phyloP scores from a whole-genome alignment of 1,140 invertebrate genomes.

The Psix sp. region DNA sequence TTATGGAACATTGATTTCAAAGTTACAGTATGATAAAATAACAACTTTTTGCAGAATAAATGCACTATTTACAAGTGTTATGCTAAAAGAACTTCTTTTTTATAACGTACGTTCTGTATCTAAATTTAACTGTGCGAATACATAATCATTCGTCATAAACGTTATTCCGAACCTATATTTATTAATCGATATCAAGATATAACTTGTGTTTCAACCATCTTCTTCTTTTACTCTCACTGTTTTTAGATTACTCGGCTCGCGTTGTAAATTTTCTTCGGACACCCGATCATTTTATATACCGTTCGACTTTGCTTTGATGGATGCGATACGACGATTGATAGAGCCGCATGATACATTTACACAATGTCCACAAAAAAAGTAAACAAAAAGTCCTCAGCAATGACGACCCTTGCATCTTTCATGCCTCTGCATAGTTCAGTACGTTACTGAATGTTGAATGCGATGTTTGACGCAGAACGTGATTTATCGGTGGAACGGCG shows the following conservation, averaged over 20 bases:
- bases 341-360: slow-evolving; percentile 46
- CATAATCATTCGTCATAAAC: too few species aligned
- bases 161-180: slow-evolving; percentile 9
- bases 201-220: slow-evolving; percentile 3
- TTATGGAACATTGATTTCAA: too few species aligned
- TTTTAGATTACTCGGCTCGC: slow-evolving; percentile 20
- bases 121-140: too few species aligned
- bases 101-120: too few species aligned
- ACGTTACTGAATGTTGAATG: slow-evolving; percentile 44
- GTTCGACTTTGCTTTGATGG: slow-evolving; percentile 46
- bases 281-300: slow-evolving; percentile 45
- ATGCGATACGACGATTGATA: slow-evolving; percentile 55
- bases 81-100: too few species aligned
- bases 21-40: too few species aligned
- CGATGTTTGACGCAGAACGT: slow-evolving; percentile 45
- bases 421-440: slow-evolving; percentile 10
- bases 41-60: too few species aligned
- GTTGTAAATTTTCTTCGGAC: slow-evolving; percentile 37
- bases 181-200: slow-evolving; percentile 14
- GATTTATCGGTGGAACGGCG: slow-evolving; percentile 43
- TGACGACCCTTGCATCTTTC: slow-evolving; percentile 43
- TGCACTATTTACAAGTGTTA: too few species aligned
- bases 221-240: slow-evolving; percentile 5
- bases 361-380: slow-evolving; percentile 38
- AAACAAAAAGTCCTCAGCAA: slow-evolving; percentile 34